Evolutionary conservation across 2,888 invertebrate genomes (phyloP), one percentile per base, ranked within the genome.

Genomic region (Portevinia maculata): DNA sequence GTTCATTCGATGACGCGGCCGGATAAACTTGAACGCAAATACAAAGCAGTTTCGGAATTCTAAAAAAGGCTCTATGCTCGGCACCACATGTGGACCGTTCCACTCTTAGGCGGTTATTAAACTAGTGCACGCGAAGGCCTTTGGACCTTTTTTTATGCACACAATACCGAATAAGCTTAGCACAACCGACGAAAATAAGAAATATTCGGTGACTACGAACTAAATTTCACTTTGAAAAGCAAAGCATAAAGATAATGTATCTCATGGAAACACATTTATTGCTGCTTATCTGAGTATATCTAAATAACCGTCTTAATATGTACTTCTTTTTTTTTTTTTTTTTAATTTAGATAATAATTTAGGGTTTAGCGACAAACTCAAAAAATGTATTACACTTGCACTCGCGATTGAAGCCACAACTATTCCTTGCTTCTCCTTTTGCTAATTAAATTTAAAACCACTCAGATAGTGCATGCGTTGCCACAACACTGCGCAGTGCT

Each of bases 381-480:
- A 13, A 37, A 24, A 39, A 0, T 7, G 13, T 13, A 39, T 39
- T 39, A 37, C 46, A 76, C 70, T 70, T 67, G 67, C 60, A 67
- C 55, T 71, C 50, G 41, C 71, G 34, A 71, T 62, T 46, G 71
- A 83, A 78, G 71, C 78, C 67, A 62, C 62, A 73, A 39, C 71
- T 78, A 78, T 67, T 76, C 57, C 50, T 50, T 4, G 19, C 32
- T 17, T 1, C 37, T 3, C 37, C 34, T 53, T 52, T 48, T 48
- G 48, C 39, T 81, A 76, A 81, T 76, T 81, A 59, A 71, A 83
- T 73, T 78, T 73, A 73, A 67, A 67, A 37, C 65, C 39, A 19
- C 44, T 41, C 48, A 78, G 57, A 6, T 62, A 65, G 32, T 34
- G 46, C 37, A 59, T 17, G 50, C 17, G 17, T 50, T 57, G 50